Conservation (phyloP, 2,113 vertebrate genomes). For the Hirundichthys speculiger region DNA sequence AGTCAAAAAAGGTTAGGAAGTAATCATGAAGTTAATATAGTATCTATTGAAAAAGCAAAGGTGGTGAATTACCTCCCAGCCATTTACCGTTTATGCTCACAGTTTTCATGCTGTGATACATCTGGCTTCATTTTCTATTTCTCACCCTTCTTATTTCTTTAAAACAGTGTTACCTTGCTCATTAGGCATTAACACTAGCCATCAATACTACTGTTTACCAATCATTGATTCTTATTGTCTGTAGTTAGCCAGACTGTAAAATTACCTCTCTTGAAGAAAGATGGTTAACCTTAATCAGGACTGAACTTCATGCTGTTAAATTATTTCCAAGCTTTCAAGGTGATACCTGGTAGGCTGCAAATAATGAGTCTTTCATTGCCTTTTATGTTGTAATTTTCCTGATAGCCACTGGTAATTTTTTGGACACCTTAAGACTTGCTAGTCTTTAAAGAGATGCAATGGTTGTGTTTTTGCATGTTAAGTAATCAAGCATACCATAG, state of each 20-base stretch:
- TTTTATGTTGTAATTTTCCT: constrained; percentile 14
- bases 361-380: constrained; percentile 25
- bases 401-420: constrained; percentile 1
- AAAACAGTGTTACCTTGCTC: constrained; percentile 56
- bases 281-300: constrained; percentile 62
- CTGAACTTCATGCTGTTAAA: constrained; percentile 36
- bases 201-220: constrained; percentile 59
- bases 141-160: constrained; percentile 64
- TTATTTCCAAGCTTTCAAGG: constrained; percentile 58
- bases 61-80: constrained; percentile 32
- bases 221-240: constrained; percentile 68
- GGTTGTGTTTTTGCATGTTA: neutral
- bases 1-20: constrained; percentile 51
- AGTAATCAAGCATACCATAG: too few relatives aligned
- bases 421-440: neutral
- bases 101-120: constrained; percentile 52
- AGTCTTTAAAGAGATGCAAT: neutral
- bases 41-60: constrained; percentile 25
- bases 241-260: constrained; percentile 67
- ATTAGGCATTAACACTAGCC: constrained; percentile 61
- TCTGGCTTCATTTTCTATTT: constrained; percentile 46
- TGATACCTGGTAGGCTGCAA: constrained; percentile 41
- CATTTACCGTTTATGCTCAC: constrained; percentile 40
- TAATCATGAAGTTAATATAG: constrained; percentile 40
- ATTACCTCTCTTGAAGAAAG: constrained; percentile 55